phyloP scores from a whole-genome alignment of 2,888 invertebrate species.

The Cataglyphis livida region DNA sequence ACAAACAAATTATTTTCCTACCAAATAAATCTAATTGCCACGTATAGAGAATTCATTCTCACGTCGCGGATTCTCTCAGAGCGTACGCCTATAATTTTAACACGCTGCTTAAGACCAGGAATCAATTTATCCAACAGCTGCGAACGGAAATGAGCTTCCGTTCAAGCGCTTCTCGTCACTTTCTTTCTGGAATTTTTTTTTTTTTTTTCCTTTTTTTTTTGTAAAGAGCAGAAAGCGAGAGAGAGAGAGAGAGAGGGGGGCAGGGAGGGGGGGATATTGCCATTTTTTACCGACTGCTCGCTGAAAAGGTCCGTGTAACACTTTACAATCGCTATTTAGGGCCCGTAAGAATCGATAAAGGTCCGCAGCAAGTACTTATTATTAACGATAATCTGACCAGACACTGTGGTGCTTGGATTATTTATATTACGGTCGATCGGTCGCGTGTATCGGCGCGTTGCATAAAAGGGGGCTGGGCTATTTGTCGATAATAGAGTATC shows the following conservation, averaged over 20 bases:
- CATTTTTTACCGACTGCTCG: neutral
- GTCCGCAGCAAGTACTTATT: neutral
- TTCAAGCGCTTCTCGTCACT: conserved; percentile 24
- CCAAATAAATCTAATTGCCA: neutral
- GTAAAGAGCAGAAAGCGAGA: neutral
- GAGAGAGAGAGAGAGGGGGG: neutral
- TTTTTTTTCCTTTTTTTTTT: neutral
- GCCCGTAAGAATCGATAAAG: neutral
- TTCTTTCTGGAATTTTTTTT: conserved; percentile 22
- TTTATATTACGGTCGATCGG: conserved; percentile 49
- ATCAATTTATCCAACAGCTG: conserved; percentile 42
- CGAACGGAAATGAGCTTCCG: no score
- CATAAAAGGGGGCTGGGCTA: conserved; percentile 37
- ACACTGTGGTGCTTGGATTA: conserved; percentile 46
- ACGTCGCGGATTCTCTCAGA: neutral
- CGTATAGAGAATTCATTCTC: neutral
- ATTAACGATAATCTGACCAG: neutral
- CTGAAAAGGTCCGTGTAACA: neutral
- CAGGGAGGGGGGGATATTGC: no score
- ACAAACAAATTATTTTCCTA: neutral
- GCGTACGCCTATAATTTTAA: neutral
- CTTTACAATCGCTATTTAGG: conserved; percentile 1
- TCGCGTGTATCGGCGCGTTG: conserved; percentile 48
- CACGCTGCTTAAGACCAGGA: conserved; percentile 23
- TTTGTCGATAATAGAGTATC: conserved; percentile 50